Evolutionary conservation across 2,888 invertebrate genomes (phyloP).

Genomic region (Pecten maximus): DNA sequence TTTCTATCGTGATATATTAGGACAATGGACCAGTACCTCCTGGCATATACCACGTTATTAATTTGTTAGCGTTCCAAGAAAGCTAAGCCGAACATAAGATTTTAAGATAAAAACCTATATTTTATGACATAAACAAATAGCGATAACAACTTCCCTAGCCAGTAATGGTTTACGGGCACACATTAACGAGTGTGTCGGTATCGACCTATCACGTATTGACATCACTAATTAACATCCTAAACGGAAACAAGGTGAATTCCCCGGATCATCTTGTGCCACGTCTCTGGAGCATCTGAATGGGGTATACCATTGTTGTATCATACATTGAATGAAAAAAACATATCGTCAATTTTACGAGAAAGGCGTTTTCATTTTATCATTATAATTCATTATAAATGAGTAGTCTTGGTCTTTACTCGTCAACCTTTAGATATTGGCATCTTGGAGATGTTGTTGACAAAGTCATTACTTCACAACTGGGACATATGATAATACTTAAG

Average conservation of each 20-base stretch:
- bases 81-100: background rate
- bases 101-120: background rate
- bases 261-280: background rate
- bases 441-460: too few species aligned
- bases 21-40: too few species aligned
- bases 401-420: too few species aligned
- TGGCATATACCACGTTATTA: too few species aligned
- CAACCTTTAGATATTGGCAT: too few species aligned
- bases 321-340: background rate
- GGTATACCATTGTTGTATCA: background rate
- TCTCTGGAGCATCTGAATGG: background rate
- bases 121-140: background rate
- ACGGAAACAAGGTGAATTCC: background rate
- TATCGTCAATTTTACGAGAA: background rate
- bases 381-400: too few species aligned
- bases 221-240: background rate
- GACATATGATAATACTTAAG: too few species aligned
- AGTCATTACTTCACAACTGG: too few species aligned
- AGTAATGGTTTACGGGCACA: background rate
- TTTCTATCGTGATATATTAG: too few species aligned
- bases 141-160: background rate
- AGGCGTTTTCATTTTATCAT: too few species aligned
- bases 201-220: background rate
- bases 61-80: too few species aligned
- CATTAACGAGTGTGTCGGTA: background rate